Conservation (phyloP, 1,140 invertebrate species). For the Atta texana region DNA sequence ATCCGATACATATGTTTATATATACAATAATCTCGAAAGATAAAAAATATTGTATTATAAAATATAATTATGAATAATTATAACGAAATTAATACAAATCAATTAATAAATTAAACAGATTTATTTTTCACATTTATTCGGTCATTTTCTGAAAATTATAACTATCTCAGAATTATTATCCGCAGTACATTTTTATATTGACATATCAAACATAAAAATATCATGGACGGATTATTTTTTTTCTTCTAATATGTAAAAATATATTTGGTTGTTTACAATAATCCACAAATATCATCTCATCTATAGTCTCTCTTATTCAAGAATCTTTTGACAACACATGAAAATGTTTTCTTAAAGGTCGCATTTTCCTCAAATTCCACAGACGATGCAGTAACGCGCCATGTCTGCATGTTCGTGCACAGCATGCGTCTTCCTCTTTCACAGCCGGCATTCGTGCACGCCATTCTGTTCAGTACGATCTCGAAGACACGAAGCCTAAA, state of each 20-base stretch:
- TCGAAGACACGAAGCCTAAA: constrained; percentile 44
- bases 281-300: background rate
- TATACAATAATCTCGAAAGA: background rate
- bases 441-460: constrained; percentile 54
- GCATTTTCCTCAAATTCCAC: constrained; percentile 40
- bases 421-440: constrained; percentile 64
- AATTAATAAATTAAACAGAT: background rate
- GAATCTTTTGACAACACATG: background rate
- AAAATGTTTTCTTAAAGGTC: constrained; percentile 1
- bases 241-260: background rate
- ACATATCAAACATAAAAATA: background rate
- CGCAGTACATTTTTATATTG: background rate
- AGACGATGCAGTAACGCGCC: constrained; percentile 4
- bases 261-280: background rate
- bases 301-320: background rate
- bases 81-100: background rate
- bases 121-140: background rate
- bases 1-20: background rate
- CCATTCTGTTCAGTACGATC: constrained; percentile 41
- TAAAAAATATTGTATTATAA: background rate
- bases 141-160: background rate
- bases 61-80: background rate
- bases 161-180: constrained; percentile 3
- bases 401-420: constrained; percentile 55
- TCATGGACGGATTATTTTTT: background rate